Percentiles rank a stretch among this genome's conserved stretches.
Evolutionary conservation across 1,140 invertebrate species (phyloP).

Genomic region (Aphelenchoides avenae): DNA sequence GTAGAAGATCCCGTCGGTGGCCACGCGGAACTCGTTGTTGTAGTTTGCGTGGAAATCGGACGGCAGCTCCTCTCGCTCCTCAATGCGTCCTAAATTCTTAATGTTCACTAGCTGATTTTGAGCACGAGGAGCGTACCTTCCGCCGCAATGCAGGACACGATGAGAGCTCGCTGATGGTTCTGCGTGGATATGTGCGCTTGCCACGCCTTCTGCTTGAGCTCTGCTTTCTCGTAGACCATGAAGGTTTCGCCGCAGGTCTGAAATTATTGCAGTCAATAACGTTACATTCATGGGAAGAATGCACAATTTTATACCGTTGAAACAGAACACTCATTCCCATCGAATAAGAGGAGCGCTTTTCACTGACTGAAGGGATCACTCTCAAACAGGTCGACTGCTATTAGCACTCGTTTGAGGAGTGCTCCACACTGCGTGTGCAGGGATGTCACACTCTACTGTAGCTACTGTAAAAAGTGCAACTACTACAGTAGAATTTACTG

Average conservation of each 20-base stretch:
- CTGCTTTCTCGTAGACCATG: slow-evolving; percentile 23
- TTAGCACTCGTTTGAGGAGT: too few species aligned
- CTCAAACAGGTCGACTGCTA: too few species aligned
- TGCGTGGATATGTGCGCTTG: slow-evolving; percentile 14
- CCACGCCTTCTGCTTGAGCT: slow-evolving; percentile 24
- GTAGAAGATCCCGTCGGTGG: neutral
- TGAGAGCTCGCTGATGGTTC: slow-evolving; percentile 14
- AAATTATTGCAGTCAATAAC: too few species aligned
- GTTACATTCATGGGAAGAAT: too few species aligned
- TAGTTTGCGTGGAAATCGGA: neutral
- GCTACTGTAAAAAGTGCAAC: too few species aligned
- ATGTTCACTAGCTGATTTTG: neutral
- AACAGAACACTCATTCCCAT: too few species aligned
- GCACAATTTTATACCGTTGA: too few species aligned
- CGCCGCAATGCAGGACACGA: neutral
- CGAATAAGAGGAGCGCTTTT: too few species aligned
- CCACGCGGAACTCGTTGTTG: slow-evolving; percentile 1
- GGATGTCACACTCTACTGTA: too few species aligned
- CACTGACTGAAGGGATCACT: too few species aligned
- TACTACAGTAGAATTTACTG: too few species aligned
- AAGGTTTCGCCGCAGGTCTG: slow-evolving; percentile 20
- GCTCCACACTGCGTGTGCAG: too few species aligned
- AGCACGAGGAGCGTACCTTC: neutral
- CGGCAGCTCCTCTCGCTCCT: neutral
- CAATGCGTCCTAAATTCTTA: neutral